Evolutionary conservation across 2,797 vertebrate species (phyloP).

Genomic region (Smutsia temminckii): DNA sequence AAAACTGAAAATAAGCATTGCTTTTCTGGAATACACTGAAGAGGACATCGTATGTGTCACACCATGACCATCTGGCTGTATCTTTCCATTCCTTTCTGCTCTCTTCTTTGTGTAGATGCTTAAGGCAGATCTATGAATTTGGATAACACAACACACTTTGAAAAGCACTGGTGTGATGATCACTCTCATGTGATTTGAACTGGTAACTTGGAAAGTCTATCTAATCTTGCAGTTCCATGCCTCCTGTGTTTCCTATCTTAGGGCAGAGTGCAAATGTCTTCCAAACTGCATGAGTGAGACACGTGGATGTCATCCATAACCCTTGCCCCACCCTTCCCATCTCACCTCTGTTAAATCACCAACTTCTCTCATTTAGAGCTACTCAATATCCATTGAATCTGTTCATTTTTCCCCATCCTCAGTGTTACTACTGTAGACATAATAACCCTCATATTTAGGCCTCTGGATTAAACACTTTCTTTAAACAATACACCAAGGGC

Average conservation of each 20-base stretch:
- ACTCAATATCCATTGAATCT: neutral
- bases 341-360: neutral
- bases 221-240: neutral
- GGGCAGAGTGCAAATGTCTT: neutral
- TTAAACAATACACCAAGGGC: neutral
- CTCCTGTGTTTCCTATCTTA: neutral
- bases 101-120: neutral
- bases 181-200: neutral
- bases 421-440: neutral
- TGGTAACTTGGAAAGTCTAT: neutral
- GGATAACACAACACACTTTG: neutral
- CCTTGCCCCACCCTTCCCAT: neutral
- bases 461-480: neutral
- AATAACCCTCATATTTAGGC: neutral
- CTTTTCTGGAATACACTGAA: neutral
- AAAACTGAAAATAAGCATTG: neutral
- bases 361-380: neutral
- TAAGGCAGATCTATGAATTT: neutral
- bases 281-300: neutral
- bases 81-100: neutral
- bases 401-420: neutral
- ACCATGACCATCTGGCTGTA: fast-evolving
- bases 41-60: neutral
- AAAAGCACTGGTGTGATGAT: neutral
- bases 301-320: neutral